Base-by-base conservation (phyloP, 2,113 vertebrate species). In the Dolichotis patagonum region DNA sequence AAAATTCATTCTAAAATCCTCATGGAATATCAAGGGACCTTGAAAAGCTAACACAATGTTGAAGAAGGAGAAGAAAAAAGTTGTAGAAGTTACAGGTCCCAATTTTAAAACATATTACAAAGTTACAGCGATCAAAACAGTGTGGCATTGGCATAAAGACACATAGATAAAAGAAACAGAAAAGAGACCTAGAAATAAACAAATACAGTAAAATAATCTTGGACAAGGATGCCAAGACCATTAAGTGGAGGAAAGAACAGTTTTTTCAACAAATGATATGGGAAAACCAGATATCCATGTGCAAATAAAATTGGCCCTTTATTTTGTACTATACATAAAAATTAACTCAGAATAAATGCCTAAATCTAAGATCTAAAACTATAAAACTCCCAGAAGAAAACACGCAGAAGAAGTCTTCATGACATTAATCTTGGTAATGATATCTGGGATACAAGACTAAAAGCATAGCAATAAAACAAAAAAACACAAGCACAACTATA, bases 311-410 rank as follows among this genome's bases (percentile, higher is more conserved):
- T 5, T 38, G 43, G 80, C 60, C 14, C 7, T 17, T 75, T 46
- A 82, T 75, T 7, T 81, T 88, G 80, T 0, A 91, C n/a, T 32
- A 93, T 7, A 86, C 5, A 84, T 19, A 94, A 87, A 94, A 90
- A 26, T 49, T 69, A 97, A 84, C 19, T 85, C 38, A 73, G 52
- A 94, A 63, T 83, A 20, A 14, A 84, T 20, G 43, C 10, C 17
- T 38, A 71, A 38, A 71, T 14, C 63, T 60, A 73, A 91, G 94
- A 80, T 28, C 67, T 62, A 82, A 93, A 95, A 63, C 52, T 92
- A 89, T 32, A 93, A 95, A 96, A 71, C 35, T 89, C 9, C 58
- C 82, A 81, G 52, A 49, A 49, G 81, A 82, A 95, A 96, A 56
- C 28, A 69, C 0, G 77, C 8, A 11, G 30, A 49, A 10, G n/a